Base-by-base conservation (phyloP, 2,113 vertebrate species). In the Muscicapa adusta region DNA sequence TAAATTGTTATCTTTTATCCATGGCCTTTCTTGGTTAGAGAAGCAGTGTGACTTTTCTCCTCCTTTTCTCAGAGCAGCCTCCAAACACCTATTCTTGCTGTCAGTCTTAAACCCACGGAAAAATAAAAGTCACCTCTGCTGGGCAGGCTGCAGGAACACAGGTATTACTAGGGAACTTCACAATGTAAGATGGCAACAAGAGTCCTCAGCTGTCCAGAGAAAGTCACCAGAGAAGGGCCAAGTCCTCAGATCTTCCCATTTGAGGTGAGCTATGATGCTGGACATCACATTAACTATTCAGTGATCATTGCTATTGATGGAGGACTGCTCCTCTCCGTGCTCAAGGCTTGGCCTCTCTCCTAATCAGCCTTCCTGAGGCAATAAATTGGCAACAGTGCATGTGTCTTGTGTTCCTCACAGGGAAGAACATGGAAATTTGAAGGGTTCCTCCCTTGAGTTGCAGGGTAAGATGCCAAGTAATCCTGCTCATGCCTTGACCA, bases 121-220 rank as follows among this genome's bases (percentile, higher is more conserved):
- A 66, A 92, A 74, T 7, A 28, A 60, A 85, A 87, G n/a, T 29
- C 23, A 29, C 53, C 12, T 38, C 22, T 0, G 0, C 31, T 23
- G 50, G 14, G 18, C 6, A 68, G 25, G 42, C 86, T 54, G 25
- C 38, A 79, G 53, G 29, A 70, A 40, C 5, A 29, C 0, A 43
- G 45, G 12, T 4, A 13, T 51, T 2, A 0, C 34, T 20, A 66
- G 77, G 25, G 36, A 54, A 31, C 16, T 42, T 70, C 2, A 5
- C 42, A 38, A 11, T 0, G 0, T 28, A 40, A n/a, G 13, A 51
- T 40, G 28, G 54, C 57, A 88, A n/a, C 17, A 43, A 29, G 31
- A 60, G 58, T 68, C 28, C n/a, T 72, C 40, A 79, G 15, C 8
- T 34, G 23, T 14, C 63, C 51, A 38, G 42, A 76, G 22, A 29